Percentiles rank a stretch among this genome's conserved stretches.
phyloP scores from a whole-genome alignment of 2,888 invertebrate species.

The Norana najaformis region DNA sequence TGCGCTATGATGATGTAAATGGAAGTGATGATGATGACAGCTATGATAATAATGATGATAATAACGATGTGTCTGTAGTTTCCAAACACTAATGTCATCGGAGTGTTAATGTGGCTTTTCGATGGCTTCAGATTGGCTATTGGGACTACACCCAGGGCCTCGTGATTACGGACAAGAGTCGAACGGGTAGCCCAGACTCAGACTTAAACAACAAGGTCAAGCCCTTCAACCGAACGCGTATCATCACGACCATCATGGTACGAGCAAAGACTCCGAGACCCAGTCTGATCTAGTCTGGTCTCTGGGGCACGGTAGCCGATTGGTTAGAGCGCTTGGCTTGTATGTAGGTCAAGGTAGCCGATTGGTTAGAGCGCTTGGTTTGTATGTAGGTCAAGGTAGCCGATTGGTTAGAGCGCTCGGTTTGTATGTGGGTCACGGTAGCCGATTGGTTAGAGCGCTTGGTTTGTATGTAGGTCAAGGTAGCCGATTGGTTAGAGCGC shows the following conservation, averaged over 20 bases:
- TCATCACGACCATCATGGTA: constrained; percentile 52
- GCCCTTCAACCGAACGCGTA: constrained; percentile 41
- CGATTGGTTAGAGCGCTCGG: too few relatives aligned
- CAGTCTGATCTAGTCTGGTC: neutral
- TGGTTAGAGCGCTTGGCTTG: too few relatives aligned
- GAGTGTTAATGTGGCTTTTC: neutral
- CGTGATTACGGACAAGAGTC: neutral
- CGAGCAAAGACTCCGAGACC: neutral
- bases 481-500: too few relatives aligned
- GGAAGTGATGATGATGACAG: too few relatives aligned
- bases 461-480: too few relatives aligned
- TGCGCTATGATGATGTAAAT: too few relatives aligned
- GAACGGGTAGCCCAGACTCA: neutral
- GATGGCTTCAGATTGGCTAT: constrained; percentile 27
- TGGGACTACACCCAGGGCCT: constrained; percentile 31
- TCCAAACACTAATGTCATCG: neutral
- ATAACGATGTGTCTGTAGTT: neutral
- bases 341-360: too few relatives aligned
- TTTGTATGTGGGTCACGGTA: too few relatives aligned
- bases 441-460: too few relatives aligned
- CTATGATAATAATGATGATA: neutral
- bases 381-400: too few relatives aligned
- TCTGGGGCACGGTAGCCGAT: too few relatives aligned
- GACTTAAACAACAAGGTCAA: neutral
- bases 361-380: too few relatives aligned